Evolutionary conservation across 2,888 invertebrate species (phyloP), one percentile per base, ranked within the genome.

Genomic region (Caenorhabditis auriculariae): DNA sequence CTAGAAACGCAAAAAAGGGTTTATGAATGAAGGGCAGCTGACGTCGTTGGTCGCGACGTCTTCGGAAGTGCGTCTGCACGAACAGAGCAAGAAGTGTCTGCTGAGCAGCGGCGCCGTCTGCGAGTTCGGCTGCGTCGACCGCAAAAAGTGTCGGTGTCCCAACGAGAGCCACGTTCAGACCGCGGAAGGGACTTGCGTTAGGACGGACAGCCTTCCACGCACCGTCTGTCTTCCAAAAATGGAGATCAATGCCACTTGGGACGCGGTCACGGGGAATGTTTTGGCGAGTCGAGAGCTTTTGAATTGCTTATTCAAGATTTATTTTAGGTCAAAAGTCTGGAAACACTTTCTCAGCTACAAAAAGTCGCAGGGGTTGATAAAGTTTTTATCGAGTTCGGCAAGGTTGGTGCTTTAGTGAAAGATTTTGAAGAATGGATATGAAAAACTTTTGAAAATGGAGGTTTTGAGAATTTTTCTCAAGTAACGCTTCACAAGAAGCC

Each of bases 81-180:
- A 60, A 28, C 56, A 52, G 28, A 28, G 53, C 21, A 66, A 68
- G 44, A 69, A 74, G 35, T 75, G 75, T 42, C 42, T 71, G 53
- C 66, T 69, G 23, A 54, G 57, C 32, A 67, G 57, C 29, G 75
- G 75, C 17, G 59, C 71, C 32, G 60, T 75, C 6, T 75, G 75
- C 41, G 75, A 73, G 45, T 70, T 70, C 50, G 75, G 74, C 15
- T 75, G 75, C 44, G 57, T 66, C 21, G 60, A 63, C 21, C 59
- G 66, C 12, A 60, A 65, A 17, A 60, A 58, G 65, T 74, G 19
- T 32, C 65, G 69, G 28, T 73, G 72, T 46, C 69, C 74, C 9
- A 12, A 54, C 3, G 38, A 57, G 15, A 64, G 64, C 21, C 66
- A 69, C 28, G 60, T 60, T 0, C 43, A 58, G 6, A 38, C 62